A percentile compares a stretch with the other conserved stretches of the same genome.
These are phyloP conservation scores for Heliconius congener DNA, from an alignment of 1,140 invertebrate species.

Conservation along the genomic window DNA sequence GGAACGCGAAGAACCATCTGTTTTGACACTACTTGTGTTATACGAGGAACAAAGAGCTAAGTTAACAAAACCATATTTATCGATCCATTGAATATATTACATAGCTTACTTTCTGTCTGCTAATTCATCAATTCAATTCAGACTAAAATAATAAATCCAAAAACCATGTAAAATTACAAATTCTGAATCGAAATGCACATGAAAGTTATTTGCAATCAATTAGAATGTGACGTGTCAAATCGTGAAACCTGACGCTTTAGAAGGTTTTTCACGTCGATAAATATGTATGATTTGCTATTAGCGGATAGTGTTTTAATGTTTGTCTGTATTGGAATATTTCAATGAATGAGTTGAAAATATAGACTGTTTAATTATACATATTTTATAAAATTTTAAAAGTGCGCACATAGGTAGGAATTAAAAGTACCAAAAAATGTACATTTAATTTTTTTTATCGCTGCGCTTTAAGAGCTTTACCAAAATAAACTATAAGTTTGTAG, in stretches of 20 bases:
- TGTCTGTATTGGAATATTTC: neutral
- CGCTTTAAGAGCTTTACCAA: too few species aligned
- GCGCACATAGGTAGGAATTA: neutral
- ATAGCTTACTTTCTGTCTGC: neutral
- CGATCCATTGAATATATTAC: too few species aligned
- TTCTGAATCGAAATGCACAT: conserved; percentile 47
- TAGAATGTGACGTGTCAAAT: conserved; percentile 17
- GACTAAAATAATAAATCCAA: conserved; percentile 42
- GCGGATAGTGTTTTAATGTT: conserved; percentile 15
- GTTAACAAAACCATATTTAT: too few species aligned
- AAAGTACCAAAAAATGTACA: too few species aligned
- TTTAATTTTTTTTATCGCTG: too few species aligned
- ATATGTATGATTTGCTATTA: conserved; percentile 35
- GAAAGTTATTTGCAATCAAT: conserved; percentile 37
- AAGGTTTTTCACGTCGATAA: conserved; percentile 37
- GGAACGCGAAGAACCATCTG: too few species aligned
- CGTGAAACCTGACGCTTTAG: conserved; percentile 30
- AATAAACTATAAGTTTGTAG: too few species aligned
- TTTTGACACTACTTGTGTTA: too few species aligned
- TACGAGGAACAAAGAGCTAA: too few species aligned
- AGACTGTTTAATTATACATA: neutral
- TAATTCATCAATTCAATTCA: neutral
- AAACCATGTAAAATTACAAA: conserved; percentile 58
- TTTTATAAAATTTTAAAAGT: neutral
- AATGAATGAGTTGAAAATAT: neutral